Evolutionary conservation across 2,113 vertebrate species (phyloP).

Genomic region (Siniperca knerii): DNA sequence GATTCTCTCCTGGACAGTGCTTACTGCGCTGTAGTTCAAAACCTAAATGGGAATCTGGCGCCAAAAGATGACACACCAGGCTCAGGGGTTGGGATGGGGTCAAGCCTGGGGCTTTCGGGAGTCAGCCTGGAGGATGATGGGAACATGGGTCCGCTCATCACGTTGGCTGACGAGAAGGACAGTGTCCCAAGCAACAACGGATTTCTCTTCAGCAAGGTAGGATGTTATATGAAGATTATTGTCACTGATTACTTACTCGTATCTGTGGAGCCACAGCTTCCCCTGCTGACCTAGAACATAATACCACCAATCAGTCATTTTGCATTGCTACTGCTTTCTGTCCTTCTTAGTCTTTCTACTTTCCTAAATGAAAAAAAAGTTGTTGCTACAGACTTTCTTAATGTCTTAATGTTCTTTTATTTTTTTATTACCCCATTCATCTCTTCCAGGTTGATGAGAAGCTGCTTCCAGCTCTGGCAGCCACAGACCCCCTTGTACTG

Average conservation of each 20-base stretch:
- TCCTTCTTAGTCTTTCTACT: constrained; percentile 8
- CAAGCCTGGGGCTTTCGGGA: constrained; percentile 69
- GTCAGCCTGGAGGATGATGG: constrained; percentile 86
- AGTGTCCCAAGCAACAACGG: constrained; percentile 91
- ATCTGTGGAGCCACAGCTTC: background rate
- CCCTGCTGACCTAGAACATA: background rate
- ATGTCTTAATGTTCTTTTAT: constrained; percentile 11
- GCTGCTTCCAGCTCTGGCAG: constrained; percentile 93
- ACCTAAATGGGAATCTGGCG: constrained; percentile 91
- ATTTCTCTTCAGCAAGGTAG: constrained; percentile 97
- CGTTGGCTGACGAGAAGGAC: constrained; percentile 97
- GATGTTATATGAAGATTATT: constrained; percentile 17
- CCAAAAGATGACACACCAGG: constrained; percentile 86
- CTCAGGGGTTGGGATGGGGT: constrained; percentile 66
- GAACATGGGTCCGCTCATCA: constrained; percentile 96
- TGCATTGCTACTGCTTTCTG: background rate
- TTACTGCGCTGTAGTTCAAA: constrained; percentile 97
- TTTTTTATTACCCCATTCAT: background rate
- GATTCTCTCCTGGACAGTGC: constrained; percentile 95
- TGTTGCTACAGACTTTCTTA: background rate
- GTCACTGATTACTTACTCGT: background rate
- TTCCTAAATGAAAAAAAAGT: constrained; percentile 1
- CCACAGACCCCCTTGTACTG: constrained; percentile 90
- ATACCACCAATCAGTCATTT: background rate
- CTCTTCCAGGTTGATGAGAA: constrained; percentile 89